Percentiles rank a stretch among this genome's conserved stretches.
Conservation (phyloP, 2,888 invertebrate genomes). For the Sarcophaga subvicina region DNA sequence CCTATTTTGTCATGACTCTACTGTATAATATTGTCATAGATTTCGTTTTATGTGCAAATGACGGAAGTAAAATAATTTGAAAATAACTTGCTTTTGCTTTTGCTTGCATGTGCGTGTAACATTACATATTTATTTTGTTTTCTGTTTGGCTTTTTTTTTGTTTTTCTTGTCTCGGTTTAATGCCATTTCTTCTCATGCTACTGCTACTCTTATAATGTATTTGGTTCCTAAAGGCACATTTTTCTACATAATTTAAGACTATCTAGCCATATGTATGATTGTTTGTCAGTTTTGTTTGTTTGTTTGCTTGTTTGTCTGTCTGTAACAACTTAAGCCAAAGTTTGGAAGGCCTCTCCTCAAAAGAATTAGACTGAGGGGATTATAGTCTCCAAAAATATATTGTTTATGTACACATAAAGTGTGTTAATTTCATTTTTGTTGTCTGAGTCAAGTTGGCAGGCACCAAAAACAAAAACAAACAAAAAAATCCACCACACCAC, state of each 20-base stretch:
- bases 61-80: background rate
- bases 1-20: background rate
- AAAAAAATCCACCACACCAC: background rate
- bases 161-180: background rate
- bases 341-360: background rate
- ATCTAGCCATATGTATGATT: conserved; percentile 38
- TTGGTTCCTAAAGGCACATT: conserved; percentile 11
- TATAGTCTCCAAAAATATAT: conserved; percentile 50
- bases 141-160: no score
- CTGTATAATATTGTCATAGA: background rate
- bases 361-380: background rate
- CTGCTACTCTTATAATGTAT: background rate
- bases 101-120: background rate
- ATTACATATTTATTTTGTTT: background rate
- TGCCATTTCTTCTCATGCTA: conserved; percentile 17
- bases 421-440: conserved; percentile 60
- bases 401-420: conserved; percentile 58
- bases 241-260: conserved; percentile 60
- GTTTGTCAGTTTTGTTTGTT: background rate
- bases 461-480: background rate
- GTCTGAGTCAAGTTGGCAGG: conserved; percentile 28
- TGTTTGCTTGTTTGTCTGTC: background rate
- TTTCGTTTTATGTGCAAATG: background rate
- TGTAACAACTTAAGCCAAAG: conserved; percentile 41
- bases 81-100: background rate